Evolutionary conservation across 2,888 invertebrate species (phyloP).

Genomic region (Esperia sulphurella): DNA sequence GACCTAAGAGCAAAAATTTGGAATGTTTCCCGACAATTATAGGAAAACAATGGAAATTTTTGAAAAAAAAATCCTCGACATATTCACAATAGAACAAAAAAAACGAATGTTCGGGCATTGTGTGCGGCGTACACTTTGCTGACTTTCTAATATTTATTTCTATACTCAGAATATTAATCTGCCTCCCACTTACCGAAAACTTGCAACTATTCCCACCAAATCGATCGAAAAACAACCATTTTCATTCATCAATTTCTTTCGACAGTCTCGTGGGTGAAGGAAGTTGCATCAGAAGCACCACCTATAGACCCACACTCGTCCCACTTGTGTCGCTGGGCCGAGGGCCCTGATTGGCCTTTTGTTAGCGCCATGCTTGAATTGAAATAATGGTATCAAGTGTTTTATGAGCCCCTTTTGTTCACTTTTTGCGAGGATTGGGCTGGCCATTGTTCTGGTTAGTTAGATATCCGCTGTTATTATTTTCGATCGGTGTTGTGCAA

Average conservation of each 20-base stretch:
- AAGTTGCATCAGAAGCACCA: constrained; percentile 63
- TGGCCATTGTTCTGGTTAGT: constrained; percentile 10
- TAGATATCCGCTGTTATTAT: constrained; percentile 7
- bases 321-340: constrained; percentile 21
- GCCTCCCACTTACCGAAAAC: background rate
- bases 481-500: constrained; percentile 1
- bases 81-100: too few relatives aligned
- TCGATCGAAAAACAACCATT: constrained; percentile 9
- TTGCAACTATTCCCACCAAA: background rate
- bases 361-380: constrained; percentile 31
- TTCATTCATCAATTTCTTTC: constrained; percentile 38
- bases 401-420: constrained; percentile 20
- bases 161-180: background rate
- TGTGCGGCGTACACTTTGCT: too few relatives aligned
- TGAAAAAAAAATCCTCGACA: too few relatives aligned
- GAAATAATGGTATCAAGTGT: constrained; percentile 26
- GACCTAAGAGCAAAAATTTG: too few relatives aligned
- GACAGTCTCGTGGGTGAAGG: constrained; percentile 52
- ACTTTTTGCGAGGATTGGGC: constrained; percentile 8
- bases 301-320: constrained; percentile 43
- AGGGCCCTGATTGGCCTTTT: constrained; percentile 43
- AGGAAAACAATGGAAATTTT: too few relatives aligned
- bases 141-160: too few relatives aligned
- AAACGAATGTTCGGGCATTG: too few relatives aligned
- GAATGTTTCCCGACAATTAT: too few relatives aligned